Conservation (phyloP, 2,797 vertebrate genomes). For the Momotus momota region DNA sequence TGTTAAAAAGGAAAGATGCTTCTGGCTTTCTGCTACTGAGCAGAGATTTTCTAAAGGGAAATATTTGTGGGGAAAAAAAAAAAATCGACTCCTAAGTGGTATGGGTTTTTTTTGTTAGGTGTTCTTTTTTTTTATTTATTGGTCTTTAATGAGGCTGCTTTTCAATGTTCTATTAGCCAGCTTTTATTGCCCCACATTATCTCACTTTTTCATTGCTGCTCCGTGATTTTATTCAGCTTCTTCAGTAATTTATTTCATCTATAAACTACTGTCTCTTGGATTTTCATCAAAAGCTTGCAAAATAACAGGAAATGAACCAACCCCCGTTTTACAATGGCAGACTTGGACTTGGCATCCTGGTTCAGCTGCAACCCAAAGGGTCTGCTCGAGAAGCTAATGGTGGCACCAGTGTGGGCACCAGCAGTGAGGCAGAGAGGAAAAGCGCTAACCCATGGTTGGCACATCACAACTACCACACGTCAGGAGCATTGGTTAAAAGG, state of each 20-base stretch:
- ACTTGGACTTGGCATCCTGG: background rate
- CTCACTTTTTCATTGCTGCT: slow-evolving; percentile 17
- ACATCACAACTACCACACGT: accelerated
- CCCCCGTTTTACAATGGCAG: background rate
- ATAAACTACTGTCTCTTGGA: background rate
- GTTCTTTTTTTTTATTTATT: background rate
- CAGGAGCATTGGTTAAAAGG: background rate
- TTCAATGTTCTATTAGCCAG: slow-evolving; percentile 16
- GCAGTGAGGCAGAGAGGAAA: background rate
- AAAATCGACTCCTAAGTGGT: background rate
- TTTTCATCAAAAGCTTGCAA: background rate
- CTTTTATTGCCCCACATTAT: slow-evolving; percentile 1
- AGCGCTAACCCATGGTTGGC: background rate
- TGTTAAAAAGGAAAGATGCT: background rate
- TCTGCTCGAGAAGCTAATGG: background rate
- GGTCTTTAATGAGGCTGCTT: background rate
- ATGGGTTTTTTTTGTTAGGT: background rate
- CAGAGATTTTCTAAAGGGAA: background rate
- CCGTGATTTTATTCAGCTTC: slow-evolving; percentile 17
- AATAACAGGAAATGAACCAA: background rate
- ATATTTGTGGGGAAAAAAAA: background rate
- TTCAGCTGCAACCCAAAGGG: background rate
- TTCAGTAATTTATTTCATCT: background rate
- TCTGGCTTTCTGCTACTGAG: background rate
- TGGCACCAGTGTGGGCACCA: background rate